Evolutionary conservation across 2,113 vertebrate genomes (phyloP), one percentile per base, ranked within the genome.

Genomic region (Panthera uncia): DNA sequence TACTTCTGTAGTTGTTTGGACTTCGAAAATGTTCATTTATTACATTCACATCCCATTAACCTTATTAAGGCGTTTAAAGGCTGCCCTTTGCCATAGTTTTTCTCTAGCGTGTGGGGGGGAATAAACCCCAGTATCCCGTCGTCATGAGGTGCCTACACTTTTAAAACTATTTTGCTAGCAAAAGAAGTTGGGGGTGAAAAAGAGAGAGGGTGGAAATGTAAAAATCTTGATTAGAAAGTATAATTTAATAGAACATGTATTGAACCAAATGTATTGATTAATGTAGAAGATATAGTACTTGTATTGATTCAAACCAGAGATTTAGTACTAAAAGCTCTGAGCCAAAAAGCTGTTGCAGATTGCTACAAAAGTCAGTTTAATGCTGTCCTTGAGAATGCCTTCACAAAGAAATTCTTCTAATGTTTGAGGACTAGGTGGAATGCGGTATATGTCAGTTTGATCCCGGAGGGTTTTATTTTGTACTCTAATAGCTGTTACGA

Each of bases 401-500:
- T 99, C 99, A 99, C 99, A 99, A 99, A 99, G 99, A 99, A 99
- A 99, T 99, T 99, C 99, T 99, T 99, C 99, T 99, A 99, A 99
- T 99, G 99, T 99, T 99, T 99, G 99, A 99, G 99, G 99, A 99
- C 99, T 99, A 99, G 99, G 99, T 99, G 99, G 99, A 99, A 99
- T 99, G 99, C 99, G 97, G 99, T 99, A 99, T 99, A 99, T 99
- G 99, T 99, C 99, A 99, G 99, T 99, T 99, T 99, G 99, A 99
- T 99, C 99, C 99, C 99, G 98, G 98, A 99, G 99, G 99, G 99
- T 99, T 99, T 99, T 99, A 99, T 99, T 99, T 99, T 99, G 99
- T 99, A 99, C 99, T 99, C 99, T 99, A 99, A 99, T 99, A 99
- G 99, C 99, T 99, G 99, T 99, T 99, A 99, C 99, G 99, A 99